Percentiles rank a stretch among this genome's conserved stretches.
Conservation (phyloP, 2,888 invertebrate genomes). For the Mayetiola destructor region DNA sequence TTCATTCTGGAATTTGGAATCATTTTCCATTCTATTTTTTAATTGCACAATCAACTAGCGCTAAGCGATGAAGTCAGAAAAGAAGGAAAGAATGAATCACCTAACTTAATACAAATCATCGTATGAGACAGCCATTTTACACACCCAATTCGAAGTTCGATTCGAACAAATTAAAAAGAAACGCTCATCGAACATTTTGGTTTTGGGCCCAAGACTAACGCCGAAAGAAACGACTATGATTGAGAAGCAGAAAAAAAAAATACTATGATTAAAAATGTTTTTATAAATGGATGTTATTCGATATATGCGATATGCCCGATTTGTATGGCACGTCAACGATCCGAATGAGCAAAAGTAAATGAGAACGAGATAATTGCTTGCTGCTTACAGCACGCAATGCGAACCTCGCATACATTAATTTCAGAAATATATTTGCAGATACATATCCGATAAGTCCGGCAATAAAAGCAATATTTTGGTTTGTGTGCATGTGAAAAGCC, state of each 20-base stretch:
- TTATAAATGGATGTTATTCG: slow-evolving; percentile 8
- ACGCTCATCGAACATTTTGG: not conserved
- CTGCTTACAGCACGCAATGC: too few species aligned
- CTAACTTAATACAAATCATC: slow-evolving; percentile 9
- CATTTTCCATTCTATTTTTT: not conserved
- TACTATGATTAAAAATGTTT: slow-evolving; percentile 3
- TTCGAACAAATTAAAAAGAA: not conserved
- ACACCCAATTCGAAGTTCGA: not conserved
- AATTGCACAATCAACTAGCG: not conserved
- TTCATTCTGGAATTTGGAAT: not conserved
- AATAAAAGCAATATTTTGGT: not conserved
- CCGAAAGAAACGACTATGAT: too few species aligned
- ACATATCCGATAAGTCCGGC: not conserved
- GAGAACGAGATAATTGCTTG: too few species aligned
- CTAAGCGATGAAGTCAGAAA: not conserved
- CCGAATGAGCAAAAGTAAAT: too few species aligned
- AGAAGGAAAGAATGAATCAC: not conserved
- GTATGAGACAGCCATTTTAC: not conserved
- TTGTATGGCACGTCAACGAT: not conserved
- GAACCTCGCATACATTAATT: not conserved
- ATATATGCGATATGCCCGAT: slow-evolving; percentile 5
- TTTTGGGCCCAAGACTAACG: not conserved
- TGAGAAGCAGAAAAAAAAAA: not conserved
- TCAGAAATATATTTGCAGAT: slow-evolving; percentile 6
- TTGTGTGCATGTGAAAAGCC: not conserved